Base-by-base conservation (phyloP, 2,888 invertebrate genomes). In the Pristionchus exspectatus region DNA sequence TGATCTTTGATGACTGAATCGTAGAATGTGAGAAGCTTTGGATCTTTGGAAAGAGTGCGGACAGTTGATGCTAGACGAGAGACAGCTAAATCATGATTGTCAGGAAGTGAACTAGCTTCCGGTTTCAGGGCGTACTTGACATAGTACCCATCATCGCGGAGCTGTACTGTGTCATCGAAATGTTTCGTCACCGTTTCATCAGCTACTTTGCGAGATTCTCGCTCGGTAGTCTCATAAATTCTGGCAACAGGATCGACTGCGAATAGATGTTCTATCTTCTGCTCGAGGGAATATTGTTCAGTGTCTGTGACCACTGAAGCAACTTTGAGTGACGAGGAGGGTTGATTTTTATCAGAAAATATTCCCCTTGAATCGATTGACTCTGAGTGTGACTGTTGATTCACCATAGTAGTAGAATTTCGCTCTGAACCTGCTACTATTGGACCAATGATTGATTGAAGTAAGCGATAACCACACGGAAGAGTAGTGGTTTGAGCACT, bases 1-100 rank as follows among this genome's bases (percentile, higher is more conserved):
- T 85, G 85, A 14, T 85, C 59, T 21, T 59, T 18, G 63, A 85
- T 85, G 63, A 50, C 27, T 50, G 38, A 33, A 85, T 85, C n/a
- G 38, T 85, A 85, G 83, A 27, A 84, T 5, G 2, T 24, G 3
- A 84, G 24, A 56, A 24, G 54, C 3, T 10, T 18, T 0, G 0
- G 24, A n/a, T 84, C 50, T 56, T 84, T 84, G 0, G 83, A 0
- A 1, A 84, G 54, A 14, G 24, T n/a, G 24, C 44, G 44, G 27
- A 54, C 18, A 30, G 54, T 54, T 10, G 33, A 66, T 14, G 14
- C 9, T 24, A 86, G 66, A n/a, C 66, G 38, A 5, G 63, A 66
- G 18, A 16, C n/a, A 4, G 83, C 83, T 10, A 84, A 10, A 16
- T 30, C 54, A 12, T 56, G 18, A 56, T 84, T 84, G 18, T 50